Conservation (phyloP, 2,797 vertebrate genomes). For the Lacerta viridis region DNA sequence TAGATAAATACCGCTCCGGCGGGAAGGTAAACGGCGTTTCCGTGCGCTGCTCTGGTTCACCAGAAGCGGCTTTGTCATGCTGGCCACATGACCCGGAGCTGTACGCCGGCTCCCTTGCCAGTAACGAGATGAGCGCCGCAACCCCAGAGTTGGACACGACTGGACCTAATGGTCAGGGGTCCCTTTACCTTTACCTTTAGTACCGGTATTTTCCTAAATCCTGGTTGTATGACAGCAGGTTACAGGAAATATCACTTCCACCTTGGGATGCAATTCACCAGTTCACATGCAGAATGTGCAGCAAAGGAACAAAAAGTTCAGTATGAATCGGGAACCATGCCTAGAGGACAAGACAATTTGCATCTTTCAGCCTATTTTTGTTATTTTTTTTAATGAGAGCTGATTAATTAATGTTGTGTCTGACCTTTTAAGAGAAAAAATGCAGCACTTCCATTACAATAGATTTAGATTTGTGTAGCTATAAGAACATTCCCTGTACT, state of each 20-base stretch:
- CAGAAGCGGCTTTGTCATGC: too few species aligned
- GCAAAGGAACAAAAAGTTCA: neutral
- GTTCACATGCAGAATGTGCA: neutral
- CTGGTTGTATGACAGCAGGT: neutral
- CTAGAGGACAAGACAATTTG: neutral
- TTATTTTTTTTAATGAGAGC: neutral
- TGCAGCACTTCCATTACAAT: neutral
- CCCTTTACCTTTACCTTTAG: too few species aligned
- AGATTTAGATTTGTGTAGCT: constrained; percentile 42
- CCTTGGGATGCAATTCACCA: neutral
- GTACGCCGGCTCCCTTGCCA: too few species aligned
- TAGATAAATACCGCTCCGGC: too few species aligned
- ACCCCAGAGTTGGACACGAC: too few species aligned
- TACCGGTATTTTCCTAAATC: neutral
- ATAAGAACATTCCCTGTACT: constrained; percentile 54
- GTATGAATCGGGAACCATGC: neutral
- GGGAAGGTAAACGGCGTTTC: too few species aligned
- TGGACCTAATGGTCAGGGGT: too few species aligned
- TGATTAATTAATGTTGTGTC: neutral
- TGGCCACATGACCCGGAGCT: too few species aligned
- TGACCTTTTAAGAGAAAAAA: constrained; percentile 18
- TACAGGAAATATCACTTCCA: neutral
- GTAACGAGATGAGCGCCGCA: too few species aligned
- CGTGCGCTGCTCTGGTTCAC: too few species aligned
- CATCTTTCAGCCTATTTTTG: neutral